A percentile compares a stretch with the other conserved stretches of the same genome.
Evolutionary conservation across 2,888 invertebrate species (phyloP).

Genomic region (Rotaria sp.): DNA sequence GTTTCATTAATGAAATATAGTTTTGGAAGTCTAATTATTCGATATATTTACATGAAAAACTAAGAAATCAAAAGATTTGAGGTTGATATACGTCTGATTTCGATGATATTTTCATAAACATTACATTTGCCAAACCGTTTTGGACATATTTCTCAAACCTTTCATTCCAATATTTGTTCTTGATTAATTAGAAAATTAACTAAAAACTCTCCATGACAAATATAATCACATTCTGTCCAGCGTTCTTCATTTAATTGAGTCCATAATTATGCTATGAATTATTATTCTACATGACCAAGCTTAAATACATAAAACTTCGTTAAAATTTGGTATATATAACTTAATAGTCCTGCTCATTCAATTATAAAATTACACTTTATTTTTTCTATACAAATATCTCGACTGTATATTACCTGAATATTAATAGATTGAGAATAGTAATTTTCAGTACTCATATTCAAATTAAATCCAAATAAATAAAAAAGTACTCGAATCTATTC

Average conservation of each 20-base stretch:
- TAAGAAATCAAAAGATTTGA: too few species aligned
- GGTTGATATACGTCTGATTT: too few species aligned
- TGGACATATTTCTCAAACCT: constrained; percentile 50
- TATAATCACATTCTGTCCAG: constrained; percentile 50
- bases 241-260: constrained; percentile 48
- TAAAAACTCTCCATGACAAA: constrained; percentile 54
- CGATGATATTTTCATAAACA: too few species aligned
- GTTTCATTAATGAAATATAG: too few species aligned
- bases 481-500: background rate
- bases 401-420: constrained; percentile 52
- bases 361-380: constrained; percentile 49
- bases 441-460: constrained; percentile 50
- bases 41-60: too few species aligned
- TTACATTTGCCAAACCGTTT: constrained; percentile 51
- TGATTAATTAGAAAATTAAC: constrained; percentile 53
- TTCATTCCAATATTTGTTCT: constrained; percentile 51
- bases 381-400: constrained; percentile 51
- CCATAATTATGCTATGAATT: constrained; percentile 50
- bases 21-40: too few species aligned
- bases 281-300: constrained; percentile 45
- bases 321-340: too few species aligned
- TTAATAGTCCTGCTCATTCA: constrained; percentile 48
- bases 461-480: background rate
- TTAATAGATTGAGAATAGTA: constrained; percentile 53
- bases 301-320: too few species aligned